These are phyloP conservation scores for Acleris sparsana DNA, from an alignment of 2,888 invertebrate species.

Conservation along the genomic window DNA sequence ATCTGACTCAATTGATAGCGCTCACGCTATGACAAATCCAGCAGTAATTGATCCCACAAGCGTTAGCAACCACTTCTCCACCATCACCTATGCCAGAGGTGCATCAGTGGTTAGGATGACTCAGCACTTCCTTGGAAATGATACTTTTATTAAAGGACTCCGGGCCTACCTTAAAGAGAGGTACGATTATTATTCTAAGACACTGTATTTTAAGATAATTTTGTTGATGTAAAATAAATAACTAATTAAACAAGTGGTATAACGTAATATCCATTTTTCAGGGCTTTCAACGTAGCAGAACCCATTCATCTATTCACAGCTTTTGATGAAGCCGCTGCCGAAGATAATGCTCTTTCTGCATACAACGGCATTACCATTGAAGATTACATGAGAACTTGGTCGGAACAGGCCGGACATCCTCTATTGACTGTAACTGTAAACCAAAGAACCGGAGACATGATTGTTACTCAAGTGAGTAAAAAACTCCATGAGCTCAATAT, in stretches of 20 bases:
- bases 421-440: constrained; percentile 77
- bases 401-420: constrained; percentile 85
- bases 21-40: constrained; percentile 84
- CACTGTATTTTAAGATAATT: neutral
- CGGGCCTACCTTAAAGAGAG: constrained; percentile 76
- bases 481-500: too few relatives aligned
- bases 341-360: constrained; percentile 54
- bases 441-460: constrained; percentile 62
- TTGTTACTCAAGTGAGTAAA: constrained; percentile 66
- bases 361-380: constrained; percentile 63
- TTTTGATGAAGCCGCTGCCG: constrained; percentile 66
- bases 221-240: too few relatives aligned
- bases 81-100: constrained; percentile 88
- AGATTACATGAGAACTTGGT: constrained; percentile 84
- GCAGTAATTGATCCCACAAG: constrained; percentile 82
- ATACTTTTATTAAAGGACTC: constrained; percentile 80
- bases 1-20: constrained; percentile 80
- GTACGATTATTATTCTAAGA: constrained; percentile 54
- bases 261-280: constrained; percentile 39
- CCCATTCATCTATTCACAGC: constrained; percentile 80
- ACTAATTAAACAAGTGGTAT: too few relatives aligned
- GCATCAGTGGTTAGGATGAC: constrained; percentile 87
- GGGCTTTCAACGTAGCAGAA: constrained; percentile 68
- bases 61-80: constrained; percentile 85
- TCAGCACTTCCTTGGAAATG: constrained; percentile 82